These are phyloP conservation scores for Redunca redunca DNA, from an alignment of 2,113 vertebrate species.

Conservation along the genomic window DNA sequence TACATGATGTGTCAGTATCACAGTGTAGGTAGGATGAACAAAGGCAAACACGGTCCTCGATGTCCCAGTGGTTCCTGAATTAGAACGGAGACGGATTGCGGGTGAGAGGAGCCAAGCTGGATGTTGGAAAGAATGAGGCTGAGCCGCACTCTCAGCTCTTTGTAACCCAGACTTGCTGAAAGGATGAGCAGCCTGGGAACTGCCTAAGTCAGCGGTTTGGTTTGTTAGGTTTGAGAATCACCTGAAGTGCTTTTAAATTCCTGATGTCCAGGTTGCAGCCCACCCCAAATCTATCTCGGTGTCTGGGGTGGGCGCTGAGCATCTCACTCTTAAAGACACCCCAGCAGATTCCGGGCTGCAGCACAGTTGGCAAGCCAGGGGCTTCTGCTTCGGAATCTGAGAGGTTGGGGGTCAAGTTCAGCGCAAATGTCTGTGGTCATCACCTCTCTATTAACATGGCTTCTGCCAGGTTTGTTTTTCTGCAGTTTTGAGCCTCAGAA, in stretches of 20 bases:
- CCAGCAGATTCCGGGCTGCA: background rate
- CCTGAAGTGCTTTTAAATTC: background rate
- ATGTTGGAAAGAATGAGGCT: background rate
- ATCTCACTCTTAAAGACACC: background rate
- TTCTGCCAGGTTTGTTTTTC: background rate
- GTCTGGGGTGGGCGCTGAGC: no score
- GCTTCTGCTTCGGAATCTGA: background rate
- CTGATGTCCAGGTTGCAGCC: background rate
- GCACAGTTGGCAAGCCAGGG: background rate
- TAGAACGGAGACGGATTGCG: background rate
- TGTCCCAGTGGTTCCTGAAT: background rate
- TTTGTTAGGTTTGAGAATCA: background rate
- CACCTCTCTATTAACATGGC: background rate
- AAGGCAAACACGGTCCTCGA: background rate
- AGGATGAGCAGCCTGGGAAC: background rate
- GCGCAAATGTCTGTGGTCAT: background rate
- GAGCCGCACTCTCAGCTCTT: background rate
- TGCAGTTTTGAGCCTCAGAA: background rate
- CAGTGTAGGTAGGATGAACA: background rate
- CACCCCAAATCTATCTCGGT: accelerated
- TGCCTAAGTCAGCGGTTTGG: background rate
- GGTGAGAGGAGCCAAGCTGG: background rate
- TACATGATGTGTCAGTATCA: background rate
- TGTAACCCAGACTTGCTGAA: background rate
- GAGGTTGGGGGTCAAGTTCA: background rate